phyloP scores from a whole-genome alignment of 2,797 vertebrate genomes.

The Pseudochirops corinnae region DNA sequence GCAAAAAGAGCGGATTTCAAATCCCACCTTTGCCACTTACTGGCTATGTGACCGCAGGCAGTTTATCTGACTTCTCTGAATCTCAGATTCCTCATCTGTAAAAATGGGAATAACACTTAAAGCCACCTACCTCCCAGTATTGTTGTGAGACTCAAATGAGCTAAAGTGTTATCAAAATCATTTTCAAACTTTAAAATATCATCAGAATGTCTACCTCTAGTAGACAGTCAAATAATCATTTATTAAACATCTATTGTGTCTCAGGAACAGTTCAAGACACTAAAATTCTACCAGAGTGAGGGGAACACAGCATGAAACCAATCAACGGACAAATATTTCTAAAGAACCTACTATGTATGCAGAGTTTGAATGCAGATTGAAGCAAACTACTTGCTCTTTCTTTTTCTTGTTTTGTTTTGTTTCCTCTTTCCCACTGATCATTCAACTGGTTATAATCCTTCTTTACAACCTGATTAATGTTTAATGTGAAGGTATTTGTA shows the following conservation, averaged over 20 bases:
- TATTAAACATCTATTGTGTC: background rate
- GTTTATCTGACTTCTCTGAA: background rate
- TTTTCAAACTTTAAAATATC: background rate
- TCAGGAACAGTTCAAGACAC: background rate
- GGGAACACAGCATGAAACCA: background rate
- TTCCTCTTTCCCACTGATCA: no score
- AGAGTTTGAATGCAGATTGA: no score
- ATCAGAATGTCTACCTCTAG: background rate
- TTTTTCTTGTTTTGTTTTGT: no score
- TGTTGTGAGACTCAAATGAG: background rate
- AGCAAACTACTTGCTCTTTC: no score
- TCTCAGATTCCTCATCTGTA: background rate
- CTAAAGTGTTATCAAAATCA: background rate
- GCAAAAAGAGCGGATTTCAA: background rate
- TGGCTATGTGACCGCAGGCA: background rate
- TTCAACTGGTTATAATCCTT: no score
- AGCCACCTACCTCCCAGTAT: background rate
- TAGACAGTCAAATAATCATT: background rate
- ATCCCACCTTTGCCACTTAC: background rate
- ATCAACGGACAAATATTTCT: background rate
- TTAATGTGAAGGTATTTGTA: no score
- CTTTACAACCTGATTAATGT: no score
- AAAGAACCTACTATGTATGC: background rate
- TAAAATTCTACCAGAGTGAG: background rate
- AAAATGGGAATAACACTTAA: background rate